These are phyloP conservation scores for Calameuta idolon DNA, from an alignment of 2,888 invertebrate genomes.

Conservation along the genomic window DNA sequence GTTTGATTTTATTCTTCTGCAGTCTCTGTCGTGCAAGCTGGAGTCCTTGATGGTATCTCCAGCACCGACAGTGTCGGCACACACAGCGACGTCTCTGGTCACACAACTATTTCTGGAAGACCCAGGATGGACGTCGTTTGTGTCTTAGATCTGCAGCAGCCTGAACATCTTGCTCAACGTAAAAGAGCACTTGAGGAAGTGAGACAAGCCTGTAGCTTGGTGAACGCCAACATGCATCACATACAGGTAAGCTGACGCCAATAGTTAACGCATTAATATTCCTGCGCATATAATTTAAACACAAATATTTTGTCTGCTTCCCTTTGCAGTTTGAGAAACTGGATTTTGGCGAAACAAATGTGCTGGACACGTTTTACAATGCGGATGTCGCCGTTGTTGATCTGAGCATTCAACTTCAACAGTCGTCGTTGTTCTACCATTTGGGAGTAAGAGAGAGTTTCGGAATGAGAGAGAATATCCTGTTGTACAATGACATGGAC, in stretches of 20 bases:
- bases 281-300: neutral
- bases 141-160: conserved; percentile 83
- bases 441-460: conserved; percentile 97
- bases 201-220: conserved; percentile 80
- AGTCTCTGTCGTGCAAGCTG: conserved; percentile 19
- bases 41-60: conserved; percentile 52
- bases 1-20: conserved; percentile 11
- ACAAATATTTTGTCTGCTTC: conserved; percentile 8
- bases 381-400: conserved; percentile 98
- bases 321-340: conserved; percentile 90
- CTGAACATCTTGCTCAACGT: conserved; percentile 79
- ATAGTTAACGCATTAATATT: neutral
- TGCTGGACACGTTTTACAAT: conserved; percentile 96
- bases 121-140: conserved; percentile 90
- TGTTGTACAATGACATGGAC: conserved; percentile 90
- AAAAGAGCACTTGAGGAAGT: conserved; percentile 88
- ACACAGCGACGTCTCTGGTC: conserved; percentile 73
- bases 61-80: conserved; percentile 74
- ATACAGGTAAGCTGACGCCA: conserved; percentile 75
- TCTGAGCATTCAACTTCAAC: conserved; percentile 90
- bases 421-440: conserved; percentile 95
- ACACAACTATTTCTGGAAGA: conserved; percentile 68
- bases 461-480: conserved; percentile 94
- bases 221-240: conserved; percentile 85
- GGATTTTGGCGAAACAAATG: conserved; percentile 97